Conservation (phyloP, 2,888 invertebrate species). For the Rutpela maculata region DNA sequence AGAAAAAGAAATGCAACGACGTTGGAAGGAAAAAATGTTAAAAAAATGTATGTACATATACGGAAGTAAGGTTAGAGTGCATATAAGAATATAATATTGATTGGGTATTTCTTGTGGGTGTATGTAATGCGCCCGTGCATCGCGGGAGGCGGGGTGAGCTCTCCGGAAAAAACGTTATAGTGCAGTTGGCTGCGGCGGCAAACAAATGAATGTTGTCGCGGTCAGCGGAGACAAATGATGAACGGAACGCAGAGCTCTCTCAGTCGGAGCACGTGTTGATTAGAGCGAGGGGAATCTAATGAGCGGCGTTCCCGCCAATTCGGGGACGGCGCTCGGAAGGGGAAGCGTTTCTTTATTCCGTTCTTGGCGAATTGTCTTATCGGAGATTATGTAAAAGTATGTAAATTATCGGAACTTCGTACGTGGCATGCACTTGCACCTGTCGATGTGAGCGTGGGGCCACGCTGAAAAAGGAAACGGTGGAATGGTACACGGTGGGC, state of each 20-base stretch:
- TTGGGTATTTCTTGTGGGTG: slow-evolving; percentile 72
- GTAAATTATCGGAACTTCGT: background rate
- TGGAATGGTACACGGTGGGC: no score
- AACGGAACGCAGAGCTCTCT: slow-evolving; percentile 42
- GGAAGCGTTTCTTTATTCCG: background rate
- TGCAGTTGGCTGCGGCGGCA: slow-evolving; percentile 60
- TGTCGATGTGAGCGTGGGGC: no score
- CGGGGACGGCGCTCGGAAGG: slow-evolving; percentile 10
- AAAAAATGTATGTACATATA: slow-evolving; percentile 75
- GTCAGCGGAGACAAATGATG: slow-evolving; percentile 58
- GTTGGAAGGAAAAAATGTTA: slow-evolving; percentile 68
- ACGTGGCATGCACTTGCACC: background rate
- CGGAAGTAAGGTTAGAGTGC: slow-evolving; percentile 74
- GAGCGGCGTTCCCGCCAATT: slow-evolving; percentile 32
- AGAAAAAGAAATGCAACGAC: slow-evolving; percentile 70
- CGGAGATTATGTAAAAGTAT: background rate
- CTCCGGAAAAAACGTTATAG: slow-evolving; percentile 54
- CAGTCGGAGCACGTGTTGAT: slow-evolving; percentile 55
- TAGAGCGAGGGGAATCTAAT: slow-evolving; percentile 36
- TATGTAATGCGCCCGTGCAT: slow-evolving; percentile 56
- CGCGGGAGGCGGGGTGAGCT: slow-evolving; percentile 42
- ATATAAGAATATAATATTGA: slow-evolving; percentile 72
- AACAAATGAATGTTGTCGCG: slow-evolving; percentile 60
- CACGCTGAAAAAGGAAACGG: no score
- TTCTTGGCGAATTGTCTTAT: background rate